Conservation (phyloP, 2,888 invertebrate genomes). For the Hirtodrosophila duncani region DNA sequence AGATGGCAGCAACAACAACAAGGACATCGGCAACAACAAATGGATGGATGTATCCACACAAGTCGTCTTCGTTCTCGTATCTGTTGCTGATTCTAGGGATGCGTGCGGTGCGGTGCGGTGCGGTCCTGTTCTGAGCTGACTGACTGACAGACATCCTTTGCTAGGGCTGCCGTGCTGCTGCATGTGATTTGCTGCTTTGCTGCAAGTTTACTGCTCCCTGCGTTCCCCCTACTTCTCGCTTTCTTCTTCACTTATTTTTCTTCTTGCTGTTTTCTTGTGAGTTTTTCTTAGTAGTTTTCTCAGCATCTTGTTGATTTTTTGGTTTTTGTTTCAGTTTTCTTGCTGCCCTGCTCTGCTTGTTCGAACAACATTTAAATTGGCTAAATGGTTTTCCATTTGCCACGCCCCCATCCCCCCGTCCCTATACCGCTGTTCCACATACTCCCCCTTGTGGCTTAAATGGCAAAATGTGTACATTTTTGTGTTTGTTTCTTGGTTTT, state of each 20-base stretch:
- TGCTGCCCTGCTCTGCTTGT: slow-evolving; percentile 33
- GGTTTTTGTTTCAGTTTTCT: slow-evolving; percentile 35
- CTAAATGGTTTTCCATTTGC: slow-evolving; percentile 58
- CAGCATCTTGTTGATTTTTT: slow-evolving; percentile 47
- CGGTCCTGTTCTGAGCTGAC: not conserved
- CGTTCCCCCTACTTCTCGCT: not conserved
- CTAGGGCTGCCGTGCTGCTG: slow-evolving; percentile 35
- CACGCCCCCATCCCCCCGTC: not conserved
- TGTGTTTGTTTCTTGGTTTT: not conserved
- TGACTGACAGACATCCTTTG: slow-evolving; percentile 3
- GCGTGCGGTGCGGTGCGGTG: too few species aligned
- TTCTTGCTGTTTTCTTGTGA: not conserved
- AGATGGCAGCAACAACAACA: not conserved
- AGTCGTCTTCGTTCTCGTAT: not conserved
- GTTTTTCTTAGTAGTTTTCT: not conserved
- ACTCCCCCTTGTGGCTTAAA: not conserved
- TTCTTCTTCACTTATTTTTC: slow-evolving; percentile 4
- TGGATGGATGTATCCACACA: slow-evolving; percentile 48
- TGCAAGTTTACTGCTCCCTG: slow-evolving; percentile 23
- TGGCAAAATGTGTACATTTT: slow-evolving; percentile 14
- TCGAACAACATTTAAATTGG: slow-evolving; percentile 64
- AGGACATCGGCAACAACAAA: not conserved
- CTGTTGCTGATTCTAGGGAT: not conserved
- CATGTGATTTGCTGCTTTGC: slow-evolving; percentile 49
- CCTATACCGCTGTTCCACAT: not conserved